These are phyloP conservation scores for Conopomorpha cramerella DNA, from an alignment of 1,140 invertebrate species.

Conservation along the genomic window DNA sequence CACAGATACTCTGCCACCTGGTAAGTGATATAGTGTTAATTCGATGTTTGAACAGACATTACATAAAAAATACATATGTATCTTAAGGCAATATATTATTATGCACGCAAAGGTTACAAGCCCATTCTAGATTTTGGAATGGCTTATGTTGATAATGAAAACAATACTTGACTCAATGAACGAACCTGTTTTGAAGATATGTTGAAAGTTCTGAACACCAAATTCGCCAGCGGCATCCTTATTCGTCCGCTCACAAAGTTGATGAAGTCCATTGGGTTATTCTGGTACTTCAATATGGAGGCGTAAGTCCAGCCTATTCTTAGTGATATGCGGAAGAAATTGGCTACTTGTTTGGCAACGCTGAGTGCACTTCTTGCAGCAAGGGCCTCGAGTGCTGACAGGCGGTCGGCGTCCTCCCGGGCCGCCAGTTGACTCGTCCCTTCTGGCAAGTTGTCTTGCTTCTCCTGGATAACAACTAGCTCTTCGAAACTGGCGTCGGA, in stretches of 20 bases:
- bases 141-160: too few relatives aligned
- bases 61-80: too few relatives aligned
- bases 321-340: constrained; percentile 46
- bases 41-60: too few relatives aligned
- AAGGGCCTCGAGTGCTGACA: constrained; percentile 43
- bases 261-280: constrained; percentile 46
- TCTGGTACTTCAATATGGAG: constrained; percentile 45
- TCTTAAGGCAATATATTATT: too few relatives aligned
- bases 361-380: constrained; percentile 32
- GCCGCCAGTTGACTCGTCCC: constrained; percentile 26
- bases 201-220: constrained; percentile 52
- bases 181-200: constrained; percentile 49
- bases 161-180: too few relatives aligned
- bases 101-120: too few relatives aligned
- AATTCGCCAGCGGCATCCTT: constrained; percentile 48
- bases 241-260: constrained; percentile 45
- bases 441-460: constrained; percentile 25
- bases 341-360: constrained; percentile 45
- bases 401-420: constrained; percentile 36
- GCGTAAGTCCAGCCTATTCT: constrained; percentile 51
- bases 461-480: constrained; percentile 45
- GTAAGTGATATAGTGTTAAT: too few relatives aligned
- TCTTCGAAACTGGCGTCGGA: constrained; percentile 53
- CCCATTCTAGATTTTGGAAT: too few relatives aligned
- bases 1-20: constrained; percentile 64